Percentiles rank a stretch among this genome's conserved stretches.
These are phyloP conservation scores for Platerodrilus igneus DNA, from an alignment of 2,888 invertebrate genomes.

Conservation along the genomic window DNA sequence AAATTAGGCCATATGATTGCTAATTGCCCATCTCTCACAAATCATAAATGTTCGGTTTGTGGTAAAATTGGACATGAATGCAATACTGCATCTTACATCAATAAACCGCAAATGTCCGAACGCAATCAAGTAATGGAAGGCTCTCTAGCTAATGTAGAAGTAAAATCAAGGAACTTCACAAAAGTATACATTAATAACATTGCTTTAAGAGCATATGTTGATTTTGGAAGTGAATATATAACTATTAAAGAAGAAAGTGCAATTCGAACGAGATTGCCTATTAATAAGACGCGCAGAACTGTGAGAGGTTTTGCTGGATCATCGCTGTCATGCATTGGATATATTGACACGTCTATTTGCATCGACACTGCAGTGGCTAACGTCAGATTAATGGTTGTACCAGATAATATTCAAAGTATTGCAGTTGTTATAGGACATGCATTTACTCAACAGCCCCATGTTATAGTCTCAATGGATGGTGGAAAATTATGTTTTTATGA, in stretches of 20 bases:
- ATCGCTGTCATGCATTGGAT: conserved; percentile 22
- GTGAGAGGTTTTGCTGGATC: conserved; percentile 25
- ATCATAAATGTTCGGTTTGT: background rate
- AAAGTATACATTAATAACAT: conserved; percentile 22
- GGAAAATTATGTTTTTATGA: conserved; percentile 14
- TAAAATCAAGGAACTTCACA: conserved; percentile 11
- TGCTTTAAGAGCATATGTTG: conserved; percentile 24
- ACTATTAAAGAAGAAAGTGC: conserved; percentile 29
- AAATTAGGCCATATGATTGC: background rate
- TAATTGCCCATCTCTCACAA: background rate
- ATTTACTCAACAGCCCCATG: conserved; percentile 14
- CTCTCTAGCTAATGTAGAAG: no score
- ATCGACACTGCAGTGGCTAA: conserved; percentile 26
- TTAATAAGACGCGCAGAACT: conserved; percentile 19
- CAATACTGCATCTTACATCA: no score
- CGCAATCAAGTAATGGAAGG: conserved; percentile 1
- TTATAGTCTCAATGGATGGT: conserved; percentile 12
- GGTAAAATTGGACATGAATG: background rate
- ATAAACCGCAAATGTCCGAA: no score
- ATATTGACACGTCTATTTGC: conserved; percentile 20
- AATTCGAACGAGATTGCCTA: conserved; percentile 18
- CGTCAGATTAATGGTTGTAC: conserved; percentile 25
- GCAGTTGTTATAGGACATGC: conserved; percentile 27
- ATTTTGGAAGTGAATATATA: conserved; percentile 17
- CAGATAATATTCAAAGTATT: conserved; percentile 26